Percentiles rank a stretch among this genome's conserved stretches.
Evolutionary conservation across 2,888 invertebrate species (phyloP).

Genomic region (Epinotia brunnichana): DNA sequence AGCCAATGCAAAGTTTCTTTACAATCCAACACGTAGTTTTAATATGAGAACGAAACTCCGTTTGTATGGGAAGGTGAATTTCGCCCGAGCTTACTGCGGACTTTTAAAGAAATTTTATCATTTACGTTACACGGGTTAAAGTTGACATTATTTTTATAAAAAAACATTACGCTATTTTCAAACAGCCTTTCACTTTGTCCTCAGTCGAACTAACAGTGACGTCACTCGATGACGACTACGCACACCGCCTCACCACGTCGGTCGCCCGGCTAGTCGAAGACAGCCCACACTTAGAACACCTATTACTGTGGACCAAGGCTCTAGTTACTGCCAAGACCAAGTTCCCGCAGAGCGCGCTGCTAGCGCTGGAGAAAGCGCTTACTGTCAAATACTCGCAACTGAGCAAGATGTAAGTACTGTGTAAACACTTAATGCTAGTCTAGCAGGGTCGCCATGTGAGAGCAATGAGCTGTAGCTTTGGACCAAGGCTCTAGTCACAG

Average conservation of each 20-base stretch:
- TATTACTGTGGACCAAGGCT: constrained; percentile 90
- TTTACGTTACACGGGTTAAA: too few relatives aligned
- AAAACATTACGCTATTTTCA: not conserved
- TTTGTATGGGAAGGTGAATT: too few relatives aligned
- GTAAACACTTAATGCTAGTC: not conserved
- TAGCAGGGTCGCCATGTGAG: too few relatives aligned
- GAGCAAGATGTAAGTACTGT: constrained; percentile 89
- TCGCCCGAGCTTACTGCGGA: too few relatives aligned
- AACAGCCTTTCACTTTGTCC: constrained; percentile 55
- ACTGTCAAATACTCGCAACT: constrained; percentile 91
- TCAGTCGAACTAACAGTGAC: constrained; percentile 90
- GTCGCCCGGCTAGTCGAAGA: constrained; percentile 89
- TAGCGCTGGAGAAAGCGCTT: constrained; percentile 91
- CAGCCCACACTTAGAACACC: constrained; percentile 94
- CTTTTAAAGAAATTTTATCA: too few relatives aligned
- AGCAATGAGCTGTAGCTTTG: too few relatives aligned
- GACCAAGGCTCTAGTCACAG: constrained; percentile 71
- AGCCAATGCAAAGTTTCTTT: too few relatives aligned
- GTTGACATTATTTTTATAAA: too few relatives aligned
- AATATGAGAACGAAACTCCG: too few relatives aligned
- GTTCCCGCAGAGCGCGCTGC: constrained; percentile 86
- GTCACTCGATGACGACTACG: constrained; percentile 88
- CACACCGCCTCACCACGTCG: constrained; percentile 88
- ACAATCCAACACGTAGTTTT: too few relatives aligned
- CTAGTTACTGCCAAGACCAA: constrained; percentile 87